Percentiles rank a stretch among this genome's conserved stretches.
phyloP scores from a whole-genome alignment of 64 coral and sea anemone species.

The Montipora sp. region DNA sequence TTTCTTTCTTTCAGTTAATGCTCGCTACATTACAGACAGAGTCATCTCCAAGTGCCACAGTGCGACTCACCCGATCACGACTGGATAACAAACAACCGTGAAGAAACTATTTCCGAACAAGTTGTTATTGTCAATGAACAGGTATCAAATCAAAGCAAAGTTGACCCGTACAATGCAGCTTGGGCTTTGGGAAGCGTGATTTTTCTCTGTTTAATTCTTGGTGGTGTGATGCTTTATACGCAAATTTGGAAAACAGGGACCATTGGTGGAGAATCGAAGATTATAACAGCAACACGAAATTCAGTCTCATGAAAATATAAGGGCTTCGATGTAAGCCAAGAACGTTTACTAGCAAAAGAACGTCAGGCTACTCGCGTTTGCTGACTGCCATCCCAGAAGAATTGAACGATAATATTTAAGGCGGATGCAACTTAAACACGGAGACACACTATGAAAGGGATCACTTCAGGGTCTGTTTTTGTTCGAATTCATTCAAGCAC shows the following conservation, averaged over 20 bases:
- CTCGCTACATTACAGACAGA: not conserved
- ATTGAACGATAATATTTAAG: constrained; percentile 63
- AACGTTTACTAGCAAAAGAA: constrained; percentile 45
- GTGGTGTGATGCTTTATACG: constrained; percentile 80
- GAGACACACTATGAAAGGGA: too few relatives aligned
- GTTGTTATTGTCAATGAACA: constrained; percentile 67
- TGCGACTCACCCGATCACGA: not conserved
- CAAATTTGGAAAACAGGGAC: constrained; percentile 92
- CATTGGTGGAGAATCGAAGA: constrained; percentile 88
- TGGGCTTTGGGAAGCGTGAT: constrained; percentile 95
- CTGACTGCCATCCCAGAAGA: constrained; percentile 52
- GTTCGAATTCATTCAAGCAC: too few relatives aligned
- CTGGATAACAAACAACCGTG: not conserved
- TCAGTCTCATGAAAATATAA: constrained; percentile 82
- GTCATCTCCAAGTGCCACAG: not conserved
- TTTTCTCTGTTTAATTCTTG: constrained; percentile 79
- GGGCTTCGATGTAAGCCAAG: constrained; percentile 59
- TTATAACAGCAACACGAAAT: constrained; percentile 90
- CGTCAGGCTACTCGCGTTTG: constrained; percentile 43
- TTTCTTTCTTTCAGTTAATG: not conserved
- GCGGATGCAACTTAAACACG: not conserved
- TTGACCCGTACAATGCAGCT: constrained; percentile 89
- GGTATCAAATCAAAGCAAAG: constrained; percentile 39
- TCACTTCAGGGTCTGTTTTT: too few relatives aligned
- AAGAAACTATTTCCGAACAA: constrained; percentile 50